Evolutionary conservation across 2,113 vertebrate species (phyloP), one percentile per base, ranked within the genome.

Genomic region (Capreolus pygargus): DNA sequence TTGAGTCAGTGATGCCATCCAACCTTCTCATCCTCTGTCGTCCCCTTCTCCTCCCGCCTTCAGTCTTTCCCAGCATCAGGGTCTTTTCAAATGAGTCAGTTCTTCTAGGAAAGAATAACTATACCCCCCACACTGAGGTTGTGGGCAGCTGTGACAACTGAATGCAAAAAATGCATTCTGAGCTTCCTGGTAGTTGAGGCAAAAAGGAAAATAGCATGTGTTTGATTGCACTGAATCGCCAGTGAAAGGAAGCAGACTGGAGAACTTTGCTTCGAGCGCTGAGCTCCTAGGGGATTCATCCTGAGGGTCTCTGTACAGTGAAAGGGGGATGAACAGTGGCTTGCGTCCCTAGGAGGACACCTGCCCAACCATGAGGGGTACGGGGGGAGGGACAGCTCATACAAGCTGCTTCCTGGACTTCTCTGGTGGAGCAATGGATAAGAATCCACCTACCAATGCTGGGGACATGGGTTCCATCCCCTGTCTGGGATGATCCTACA

Each of bases 321-420:
- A 50, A 30, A 17, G 1, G 36, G 14, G 86, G 8, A 70, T 33
- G 4, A 47, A 50, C 21, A 43, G 39, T 39, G 52, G n/a, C 23
- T 13, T 0, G 0, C 25, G 43, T 83, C 36, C 30, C 58, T 7
- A 52, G 14, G 6, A 45, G 33, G 78, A 74, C 7, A 1, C 39
- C 43, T 19, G 11, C 43, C 12, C 61, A 52, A 36, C 79, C 39
- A 14, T 3, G 47, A 15, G 14, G 6, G 28, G 2, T 25, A 15
- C 0, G 1, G 36, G 21, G 70, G 36, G 33, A 36, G n/a, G 15
- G 7, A 16, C 15, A 2, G 30, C 52, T 33, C 33, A 21, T 16
- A 3, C 9, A 36, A 13, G 78, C 76, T 3, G 50, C 5, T 10
- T 52, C 43, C 36, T 43, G 70, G 36, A 76, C 25, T 43, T 76